phyloP scores from a whole-genome alignment of 2,797 vertebrate species.

The Pantherophis vulpinus region DNA sequence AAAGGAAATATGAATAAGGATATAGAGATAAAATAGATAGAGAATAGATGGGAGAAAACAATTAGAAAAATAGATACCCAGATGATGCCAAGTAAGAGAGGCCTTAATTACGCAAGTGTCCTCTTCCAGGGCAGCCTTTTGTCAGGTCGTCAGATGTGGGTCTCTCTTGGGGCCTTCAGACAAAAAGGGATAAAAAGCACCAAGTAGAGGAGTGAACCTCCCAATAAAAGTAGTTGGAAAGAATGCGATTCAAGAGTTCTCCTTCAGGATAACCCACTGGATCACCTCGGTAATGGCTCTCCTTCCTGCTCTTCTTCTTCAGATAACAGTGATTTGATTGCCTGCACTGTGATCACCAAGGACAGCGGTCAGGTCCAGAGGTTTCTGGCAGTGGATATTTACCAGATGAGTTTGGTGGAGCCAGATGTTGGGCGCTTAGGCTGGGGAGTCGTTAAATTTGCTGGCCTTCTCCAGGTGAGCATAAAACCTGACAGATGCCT shows the following conservation, averaged over 20 bases:
- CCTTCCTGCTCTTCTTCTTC: slow-evolving; percentile 8
- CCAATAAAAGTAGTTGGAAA: neutral
- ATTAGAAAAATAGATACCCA: no score
- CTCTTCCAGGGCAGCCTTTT: neutral
- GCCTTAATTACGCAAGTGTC: neutral
- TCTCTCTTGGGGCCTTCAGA: neutral
- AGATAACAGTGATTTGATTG: slow-evolving; percentile 99
- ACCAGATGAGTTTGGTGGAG: slow-evolving; percentile 98
- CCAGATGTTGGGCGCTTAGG: slow-evolving; percentile 92
- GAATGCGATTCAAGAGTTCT: neutral
- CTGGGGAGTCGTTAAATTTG: slow-evolving; percentile 98
- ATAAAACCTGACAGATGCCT: neutral
- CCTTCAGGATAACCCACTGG: neutral
- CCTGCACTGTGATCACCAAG: slow-evolving; percentile 94
- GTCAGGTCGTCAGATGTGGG: neutral
- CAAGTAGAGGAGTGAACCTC: neutral
- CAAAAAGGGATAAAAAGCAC: no score
- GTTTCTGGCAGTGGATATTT: slow-evolving; percentile 94
- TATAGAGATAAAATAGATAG: no score
- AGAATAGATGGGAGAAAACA: no score
- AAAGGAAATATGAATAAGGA: no score
- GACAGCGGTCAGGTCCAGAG: slow-evolving; percentile 90
- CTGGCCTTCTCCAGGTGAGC: slow-evolving; percentile 90
- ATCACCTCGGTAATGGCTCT: neutral
- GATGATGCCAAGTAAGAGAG: neutral